Base-by-base conservation (phyloP, 64 coral and sea anemone species). In the Dendronephthya gigantea region DNA sequence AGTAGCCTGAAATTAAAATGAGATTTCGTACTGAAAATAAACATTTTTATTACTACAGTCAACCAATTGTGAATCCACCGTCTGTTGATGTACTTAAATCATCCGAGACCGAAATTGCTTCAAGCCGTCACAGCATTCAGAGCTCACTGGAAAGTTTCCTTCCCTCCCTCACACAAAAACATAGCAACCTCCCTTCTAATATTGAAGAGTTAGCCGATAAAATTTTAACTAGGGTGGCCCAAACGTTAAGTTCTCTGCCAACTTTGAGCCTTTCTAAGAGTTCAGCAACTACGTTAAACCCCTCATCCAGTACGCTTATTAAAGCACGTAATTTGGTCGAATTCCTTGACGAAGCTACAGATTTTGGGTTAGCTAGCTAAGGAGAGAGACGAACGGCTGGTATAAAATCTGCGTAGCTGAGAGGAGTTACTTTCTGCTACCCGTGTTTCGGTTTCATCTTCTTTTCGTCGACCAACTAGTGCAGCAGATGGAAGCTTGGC, bases 21-120 rank as follows among this genome's bases (percentile, higher is more conserved):
- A n/a, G n/a, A n/a, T n/a, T n/a, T n/a, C n/a, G n/a, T n/a, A n/a
- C n/a, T n/a, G n/a, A n/a, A n/a, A n/a, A n/a, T n/a, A n/a, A 31
- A 76, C 69, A 76, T 76, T 76, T 37, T 28, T 76, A 76, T 37
- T 76, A 16, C 35, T 76, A 76, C 69, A 76, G 69, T 76, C 4
- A 37, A 27, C 69, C 2, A 3, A 31, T 76, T 76, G 69, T 76
- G 6, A 76, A 30, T 76, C 3, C 3, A 66, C 4, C 6, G 3
- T 7, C 58, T 6, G 14, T 76, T 76, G 69, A 76, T 76, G n/a
- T n/a, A n/a, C 35, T 31, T 30, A 76, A 7, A 76, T 76, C 66
- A 19, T 70, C 66, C 6, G 66, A 70, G 66, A 25, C 31, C 35
- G 69, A 31, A 4, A 27, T 34, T 31, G n/a, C 69, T 76, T 34